These are phyloP conservation scores for Phainopepla nitens DNA, from an alignment of 2,113 vertebrate species.

Conservation along the genomic window DNA sequence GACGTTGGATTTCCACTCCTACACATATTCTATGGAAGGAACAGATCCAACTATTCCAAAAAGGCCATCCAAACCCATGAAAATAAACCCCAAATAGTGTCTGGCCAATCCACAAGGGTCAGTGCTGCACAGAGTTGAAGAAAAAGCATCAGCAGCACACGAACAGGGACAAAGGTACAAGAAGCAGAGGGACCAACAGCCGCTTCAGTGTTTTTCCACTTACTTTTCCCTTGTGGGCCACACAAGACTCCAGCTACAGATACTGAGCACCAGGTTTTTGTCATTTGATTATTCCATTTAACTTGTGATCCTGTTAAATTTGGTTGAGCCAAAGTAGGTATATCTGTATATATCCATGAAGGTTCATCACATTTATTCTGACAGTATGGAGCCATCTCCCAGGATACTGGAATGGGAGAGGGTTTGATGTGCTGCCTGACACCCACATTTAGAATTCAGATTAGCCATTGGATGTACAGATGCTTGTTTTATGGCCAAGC, in stretches of 20 bases:
- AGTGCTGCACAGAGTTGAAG: background rate
- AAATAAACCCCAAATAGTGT: background rate
- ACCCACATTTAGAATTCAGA: background rate
- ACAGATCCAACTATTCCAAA: background rate
- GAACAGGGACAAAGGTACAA: background rate
- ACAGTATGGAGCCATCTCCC: background rate
- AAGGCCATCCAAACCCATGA: background rate
- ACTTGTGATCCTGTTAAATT: background rate
- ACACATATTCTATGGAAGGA: background rate
- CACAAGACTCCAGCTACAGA: background rate
- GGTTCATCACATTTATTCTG: background rate
- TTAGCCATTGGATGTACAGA: background rate
- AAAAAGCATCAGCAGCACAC: fast-evolving
- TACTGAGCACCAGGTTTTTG: background rate
- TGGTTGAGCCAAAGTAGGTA: background rate
- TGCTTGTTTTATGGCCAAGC: background rate
- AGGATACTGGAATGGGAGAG: background rate
- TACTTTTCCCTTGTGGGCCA: background rate
- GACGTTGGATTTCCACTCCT: background rate
- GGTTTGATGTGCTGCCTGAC: background rate
- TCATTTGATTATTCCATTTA: background rate
- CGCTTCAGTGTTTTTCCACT: background rate
- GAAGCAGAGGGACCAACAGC: background rate
- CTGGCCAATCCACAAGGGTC: background rate
- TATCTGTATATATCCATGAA: background rate